Evolutionary conservation across 2,888 invertebrate genomes (phyloP).

Genomic region (Diarsia brunnea): DNA sequence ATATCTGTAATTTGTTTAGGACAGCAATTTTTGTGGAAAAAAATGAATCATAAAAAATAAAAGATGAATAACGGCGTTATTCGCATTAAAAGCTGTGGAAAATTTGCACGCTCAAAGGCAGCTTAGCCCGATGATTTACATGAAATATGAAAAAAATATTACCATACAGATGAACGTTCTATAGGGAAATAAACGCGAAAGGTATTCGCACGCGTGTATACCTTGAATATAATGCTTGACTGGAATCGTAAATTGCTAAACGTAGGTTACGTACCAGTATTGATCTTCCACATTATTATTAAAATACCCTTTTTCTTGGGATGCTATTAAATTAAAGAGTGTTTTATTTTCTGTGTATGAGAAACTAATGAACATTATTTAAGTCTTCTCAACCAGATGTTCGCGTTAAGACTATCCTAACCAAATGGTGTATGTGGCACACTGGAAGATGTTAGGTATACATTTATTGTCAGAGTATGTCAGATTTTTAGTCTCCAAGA

Average conservation of each 20-base stretch:
- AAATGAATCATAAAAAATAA: conserved; percentile 13
- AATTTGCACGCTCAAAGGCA: conserved; percentile 8
- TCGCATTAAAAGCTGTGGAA: not conserved
- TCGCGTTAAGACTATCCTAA: conserved; percentile 7
- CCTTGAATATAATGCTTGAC: conserved; percentile 36
- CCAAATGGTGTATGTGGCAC: too few species aligned
- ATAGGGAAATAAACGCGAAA: conserved; percentile 50
- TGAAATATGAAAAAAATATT: conserved; percentile 55
- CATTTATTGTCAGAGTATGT: too few species aligned
- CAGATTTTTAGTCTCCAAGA: too few species aligned
- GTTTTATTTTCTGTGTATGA: not conserved
- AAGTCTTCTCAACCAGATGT: conserved; percentile 2
- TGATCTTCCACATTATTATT: not conserved
- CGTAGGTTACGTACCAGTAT: not conserved
- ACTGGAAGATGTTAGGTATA: too few species aligned
- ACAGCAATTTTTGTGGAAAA: not conserved
- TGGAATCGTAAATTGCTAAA: conserved; percentile 35
- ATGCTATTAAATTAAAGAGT: not conserved
- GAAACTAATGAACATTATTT: not conserved
- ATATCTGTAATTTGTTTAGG: not conserved
- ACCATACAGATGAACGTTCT: conserved; percentile 63
- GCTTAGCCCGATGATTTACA: conserved; percentile 55
- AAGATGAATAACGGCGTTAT: not conserved
- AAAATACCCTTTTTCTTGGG: not conserved
- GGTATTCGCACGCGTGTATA: conserved; percentile 37